phyloP scores from a whole-genome alignment of 2,113 vertebrate genomes.

The Otus sunia region DNA sequence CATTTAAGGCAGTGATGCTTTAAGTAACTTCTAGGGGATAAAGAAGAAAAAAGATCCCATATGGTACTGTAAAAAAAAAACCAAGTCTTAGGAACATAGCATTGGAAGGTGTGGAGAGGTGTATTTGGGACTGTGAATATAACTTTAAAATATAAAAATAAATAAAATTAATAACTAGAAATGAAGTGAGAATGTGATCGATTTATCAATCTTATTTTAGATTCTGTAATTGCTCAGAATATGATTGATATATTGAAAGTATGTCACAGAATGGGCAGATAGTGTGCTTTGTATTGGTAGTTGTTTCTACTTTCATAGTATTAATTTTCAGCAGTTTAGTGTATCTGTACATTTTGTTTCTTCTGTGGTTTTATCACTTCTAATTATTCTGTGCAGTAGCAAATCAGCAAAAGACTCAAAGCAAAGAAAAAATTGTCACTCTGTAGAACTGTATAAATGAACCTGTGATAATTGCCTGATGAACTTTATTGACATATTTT shows the following conservation, averaged over 20 bases:
- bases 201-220: not conserved
- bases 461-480: not conserved
- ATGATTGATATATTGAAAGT: not conserved
- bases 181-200: not conserved
- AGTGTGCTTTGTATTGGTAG: not conserved
- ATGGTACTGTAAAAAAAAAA: not conserved
- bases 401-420: not conserved
- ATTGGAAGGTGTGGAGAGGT: not conserved
- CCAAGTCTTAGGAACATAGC: not conserved
- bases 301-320: not conserved
- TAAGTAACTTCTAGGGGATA: not conserved
- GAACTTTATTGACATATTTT: not conserved
- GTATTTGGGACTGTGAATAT: not conserved
- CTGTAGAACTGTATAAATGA: not conserved
- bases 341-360: not conserved
- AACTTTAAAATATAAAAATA: not conserved
- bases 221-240: not conserved
- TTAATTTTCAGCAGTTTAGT: not conserved
- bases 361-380: not conserved
- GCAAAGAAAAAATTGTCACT: not conserved
- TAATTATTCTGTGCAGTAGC: not conserved
- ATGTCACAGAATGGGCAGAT: too few relatives aligned
- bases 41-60: not conserved
- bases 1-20: not conserved
- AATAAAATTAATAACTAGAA: not conserved